Conservation (phyloP, 2,888 invertebrate species). For the Yponomeuta evonymella region DNA sequence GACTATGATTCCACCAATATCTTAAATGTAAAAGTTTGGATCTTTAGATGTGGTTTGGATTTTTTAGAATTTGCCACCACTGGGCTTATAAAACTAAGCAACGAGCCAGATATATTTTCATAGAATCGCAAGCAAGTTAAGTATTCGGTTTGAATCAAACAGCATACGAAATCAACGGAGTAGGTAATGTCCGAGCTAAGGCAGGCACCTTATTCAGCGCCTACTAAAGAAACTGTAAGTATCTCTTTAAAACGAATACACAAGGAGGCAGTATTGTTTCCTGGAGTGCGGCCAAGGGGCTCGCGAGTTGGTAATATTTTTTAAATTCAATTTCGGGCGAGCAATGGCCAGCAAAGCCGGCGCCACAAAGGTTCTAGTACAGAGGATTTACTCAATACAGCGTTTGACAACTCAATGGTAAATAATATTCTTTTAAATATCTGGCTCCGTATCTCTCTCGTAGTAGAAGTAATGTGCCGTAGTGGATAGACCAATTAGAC, state of each 20-base stretch:
- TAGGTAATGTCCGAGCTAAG: background rate
- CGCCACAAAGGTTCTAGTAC: background rate
- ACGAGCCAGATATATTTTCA: too few species aligned
- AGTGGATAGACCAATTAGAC: too few species aligned
- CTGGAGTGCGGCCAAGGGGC: conserved; percentile 69
- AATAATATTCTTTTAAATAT: too few species aligned
- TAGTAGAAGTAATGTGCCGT: too few species aligned
- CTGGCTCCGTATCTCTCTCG: too few species aligned
- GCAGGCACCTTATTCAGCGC: conserved; percentile 23
- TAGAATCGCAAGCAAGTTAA: too few species aligned
- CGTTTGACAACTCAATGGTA: background rate
- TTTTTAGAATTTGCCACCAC: too few species aligned
- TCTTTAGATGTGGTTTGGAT: too few species aligned
- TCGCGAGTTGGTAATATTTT: conserved; percentile 71
- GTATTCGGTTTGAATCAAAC: background rate
- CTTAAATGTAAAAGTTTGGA: too few species aligned
- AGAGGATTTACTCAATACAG: background rate
- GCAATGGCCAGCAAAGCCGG: conserved; percentile 47
- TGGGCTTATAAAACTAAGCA: too few species aligned
- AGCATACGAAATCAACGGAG: background rate
- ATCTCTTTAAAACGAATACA: conserved; percentile 68
- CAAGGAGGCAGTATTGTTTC: conserved; percentile 64
- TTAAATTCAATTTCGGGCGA: conserved; percentile 74
- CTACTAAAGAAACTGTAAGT: conserved; percentile 30
- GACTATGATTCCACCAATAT: too few species aligned